Conservation (phyloP, 2,113 vertebrate species). For the Ranitomeya imitator region DNA sequence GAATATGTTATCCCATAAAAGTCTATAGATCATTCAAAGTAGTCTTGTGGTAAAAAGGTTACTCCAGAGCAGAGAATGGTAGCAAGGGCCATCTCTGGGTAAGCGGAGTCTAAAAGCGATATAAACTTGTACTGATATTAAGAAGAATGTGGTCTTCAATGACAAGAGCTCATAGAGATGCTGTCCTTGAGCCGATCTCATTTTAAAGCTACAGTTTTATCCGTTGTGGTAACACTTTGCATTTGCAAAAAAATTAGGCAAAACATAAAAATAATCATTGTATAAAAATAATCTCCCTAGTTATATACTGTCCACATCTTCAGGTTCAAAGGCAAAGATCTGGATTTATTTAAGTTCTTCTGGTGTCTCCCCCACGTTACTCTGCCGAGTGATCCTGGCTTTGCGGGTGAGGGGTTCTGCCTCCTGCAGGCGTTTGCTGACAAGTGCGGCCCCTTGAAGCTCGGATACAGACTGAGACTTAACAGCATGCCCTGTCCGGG, state of each 20-base stretch:
- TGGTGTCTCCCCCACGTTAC: constrained; percentile 3
- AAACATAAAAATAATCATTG: background rate
- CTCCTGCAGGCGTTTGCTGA: constrained; percentile 24
- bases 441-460: constrained; percentile 13
- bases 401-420: background rate
- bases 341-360: background rate
- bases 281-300: constrained; percentile 6
- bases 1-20: too few relatives aligned
- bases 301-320: background rate
- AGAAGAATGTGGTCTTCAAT: too few relatives aligned
- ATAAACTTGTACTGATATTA: background rate
- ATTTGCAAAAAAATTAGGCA: background rate
- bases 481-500: background rate
- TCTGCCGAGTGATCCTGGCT: constrained; percentile 27
- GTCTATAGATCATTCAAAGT: too few relatives aligned
- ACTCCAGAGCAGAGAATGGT: too few relatives aligned
- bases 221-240: background rate
- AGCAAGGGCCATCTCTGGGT: background rate
- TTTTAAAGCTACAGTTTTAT: background rate
- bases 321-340: background rate
- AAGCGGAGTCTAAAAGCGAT: background rate
- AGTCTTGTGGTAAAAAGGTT: too few relatives aligned
- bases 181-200: constrained; percentile 24
- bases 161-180: background rate
- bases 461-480: constrained; percentile 19